Evolutionary conservation across 2,797 vertebrate genomes (phyloP).

Genomic region (Onychomys torridus): DNA sequence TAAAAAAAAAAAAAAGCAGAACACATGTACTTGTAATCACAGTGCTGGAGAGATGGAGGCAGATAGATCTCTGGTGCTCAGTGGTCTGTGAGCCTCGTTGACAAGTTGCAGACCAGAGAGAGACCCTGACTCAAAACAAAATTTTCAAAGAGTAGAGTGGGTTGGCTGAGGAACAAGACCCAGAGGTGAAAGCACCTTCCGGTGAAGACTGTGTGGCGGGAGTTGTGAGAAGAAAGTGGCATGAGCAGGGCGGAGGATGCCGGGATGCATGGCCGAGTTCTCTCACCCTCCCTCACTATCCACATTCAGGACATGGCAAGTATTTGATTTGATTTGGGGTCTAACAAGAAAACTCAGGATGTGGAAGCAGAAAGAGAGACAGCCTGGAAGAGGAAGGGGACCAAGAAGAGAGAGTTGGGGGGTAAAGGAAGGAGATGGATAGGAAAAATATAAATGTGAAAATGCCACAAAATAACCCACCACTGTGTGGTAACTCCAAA

Average conservation of each 20-base stretch:
- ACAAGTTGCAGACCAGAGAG: neutral
- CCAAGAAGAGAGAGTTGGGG: neutral
- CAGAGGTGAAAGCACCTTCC: neutral
- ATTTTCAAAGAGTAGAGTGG: neutral
- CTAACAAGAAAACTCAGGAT: neutral
- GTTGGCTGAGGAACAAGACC: neutral
- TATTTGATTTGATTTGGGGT: neutral
- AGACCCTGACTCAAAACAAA: neutral
- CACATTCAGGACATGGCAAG: no score
- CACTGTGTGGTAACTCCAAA: neutral
- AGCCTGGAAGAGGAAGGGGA: neutral
- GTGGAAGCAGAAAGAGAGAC: neutral
- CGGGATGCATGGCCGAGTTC: fast-evolving
- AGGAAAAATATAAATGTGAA: neutral
- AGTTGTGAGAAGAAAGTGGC: neutral
- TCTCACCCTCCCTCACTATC: neutral
- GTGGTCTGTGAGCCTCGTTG: neutral
- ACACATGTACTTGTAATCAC: neutral
- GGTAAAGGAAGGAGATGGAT: neutral
- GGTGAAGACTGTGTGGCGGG: neutral
- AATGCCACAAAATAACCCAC: neutral
- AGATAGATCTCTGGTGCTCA: neutral
- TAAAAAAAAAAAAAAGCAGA: neutral
- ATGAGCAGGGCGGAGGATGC: fast-evolving
- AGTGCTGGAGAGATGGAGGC: neutral